These are phyloP conservation scores for Petrocephalus sullivani DNA, from an alignment of 2,797 vertebrate species.

Conservation along the genomic window DNA sequence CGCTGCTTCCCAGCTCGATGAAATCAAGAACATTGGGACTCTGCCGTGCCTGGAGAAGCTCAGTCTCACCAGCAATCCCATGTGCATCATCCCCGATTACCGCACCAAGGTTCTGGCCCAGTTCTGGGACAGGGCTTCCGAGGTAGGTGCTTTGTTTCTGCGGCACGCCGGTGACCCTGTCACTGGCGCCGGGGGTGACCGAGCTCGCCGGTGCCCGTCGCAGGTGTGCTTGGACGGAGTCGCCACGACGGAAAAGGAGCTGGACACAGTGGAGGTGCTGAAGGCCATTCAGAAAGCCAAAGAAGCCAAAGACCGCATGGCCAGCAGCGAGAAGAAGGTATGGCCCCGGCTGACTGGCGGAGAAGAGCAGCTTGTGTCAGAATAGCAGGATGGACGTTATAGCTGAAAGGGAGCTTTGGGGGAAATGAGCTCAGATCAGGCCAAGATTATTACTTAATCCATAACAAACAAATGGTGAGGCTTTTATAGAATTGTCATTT, in stretches of 20 bases:
- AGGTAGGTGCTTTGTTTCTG: conserved; percentile 65
- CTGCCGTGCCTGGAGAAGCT: conserved; percentile 90
- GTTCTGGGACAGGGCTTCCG: conserved; percentile 89
- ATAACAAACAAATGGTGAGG: neutral
- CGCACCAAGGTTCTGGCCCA: conserved; percentile 92
- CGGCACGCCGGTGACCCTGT: neutral
- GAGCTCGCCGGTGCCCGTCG: neutral
- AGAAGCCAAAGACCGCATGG: conserved; percentile 83
- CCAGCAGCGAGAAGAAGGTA: conserved; percentile 83
- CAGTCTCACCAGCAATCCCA: conserved; percentile 73
- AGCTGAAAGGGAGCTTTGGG: neutral
- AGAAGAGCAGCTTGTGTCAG: neutral
- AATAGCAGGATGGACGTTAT: neutral
- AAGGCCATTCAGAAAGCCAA: conserved; percentile 99
- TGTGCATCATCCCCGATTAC: conserved; percentile 95
- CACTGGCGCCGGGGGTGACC: neutral
- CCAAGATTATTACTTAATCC: neutral
- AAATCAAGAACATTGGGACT: conserved; percentile 76
- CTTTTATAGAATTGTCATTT: neutral
- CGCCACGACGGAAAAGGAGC: conserved; percentile 83
- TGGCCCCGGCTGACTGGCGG: conserved; percentile 14
- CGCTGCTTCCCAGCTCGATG: conserved; percentile 74
- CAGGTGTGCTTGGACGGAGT: conserved; percentile 85
- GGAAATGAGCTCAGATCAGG: neutral
- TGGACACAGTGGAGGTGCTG: conserved; percentile 93